Conservation (phyloP, 2,797 vertebrate species). For the Gadopsis marmoratus region DNA sequence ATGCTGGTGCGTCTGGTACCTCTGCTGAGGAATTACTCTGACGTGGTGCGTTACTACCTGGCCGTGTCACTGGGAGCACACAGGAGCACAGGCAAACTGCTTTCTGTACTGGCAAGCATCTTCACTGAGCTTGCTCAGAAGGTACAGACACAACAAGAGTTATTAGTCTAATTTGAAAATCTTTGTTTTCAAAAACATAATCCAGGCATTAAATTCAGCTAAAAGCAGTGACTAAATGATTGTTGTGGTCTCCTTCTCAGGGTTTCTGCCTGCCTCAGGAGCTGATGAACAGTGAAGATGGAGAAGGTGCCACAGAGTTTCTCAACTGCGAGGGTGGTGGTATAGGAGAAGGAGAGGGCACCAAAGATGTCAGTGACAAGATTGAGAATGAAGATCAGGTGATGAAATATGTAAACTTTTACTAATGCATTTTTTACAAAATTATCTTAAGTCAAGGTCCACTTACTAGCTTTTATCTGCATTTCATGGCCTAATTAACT, state of each 20-base stretch:
- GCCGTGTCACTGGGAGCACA: slow-evolving; percentile 90
- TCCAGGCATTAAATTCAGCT: background rate
- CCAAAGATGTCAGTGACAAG: slow-evolving; percentile 96
- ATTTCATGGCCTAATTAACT: background rate
- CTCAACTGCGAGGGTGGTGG: slow-evolving; percentile 95
- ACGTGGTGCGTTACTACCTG: slow-evolving; percentile 91
- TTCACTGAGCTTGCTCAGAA: slow-evolving; percentile 95
- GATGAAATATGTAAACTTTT: slow-evolving; percentile 9
- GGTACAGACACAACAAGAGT: slow-evolving; percentile 74
- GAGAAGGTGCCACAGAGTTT: slow-evolving; percentile 93
- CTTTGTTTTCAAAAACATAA: too few relatives aligned
- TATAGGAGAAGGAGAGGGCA: slow-evolving; percentile 95
- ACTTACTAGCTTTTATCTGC: background rate
- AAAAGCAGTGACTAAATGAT: background rate
- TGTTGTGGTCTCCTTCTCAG: slow-evolving; percentile 71
- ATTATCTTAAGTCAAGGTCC: background rate
- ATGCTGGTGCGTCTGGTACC: slow-evolving; percentile 90
- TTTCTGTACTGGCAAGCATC: slow-evolving; percentile 91
- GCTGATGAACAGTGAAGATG: slow-evolving; percentile 88
- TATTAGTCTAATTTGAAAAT: background rate
- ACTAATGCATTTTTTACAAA: background rate
- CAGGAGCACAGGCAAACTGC: slow-evolving; percentile 92
- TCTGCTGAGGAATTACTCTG: slow-evolving; percentile 90
- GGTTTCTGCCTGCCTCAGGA: slow-evolving; percentile 97
- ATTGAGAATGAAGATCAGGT: slow-evolving; percentile 98